Evolutionary conservation across 2,888 invertebrate genomes (phyloP), one percentile per base, ranked within the genome.

Genomic region (Nephrocerus scutellatus): DNA sequence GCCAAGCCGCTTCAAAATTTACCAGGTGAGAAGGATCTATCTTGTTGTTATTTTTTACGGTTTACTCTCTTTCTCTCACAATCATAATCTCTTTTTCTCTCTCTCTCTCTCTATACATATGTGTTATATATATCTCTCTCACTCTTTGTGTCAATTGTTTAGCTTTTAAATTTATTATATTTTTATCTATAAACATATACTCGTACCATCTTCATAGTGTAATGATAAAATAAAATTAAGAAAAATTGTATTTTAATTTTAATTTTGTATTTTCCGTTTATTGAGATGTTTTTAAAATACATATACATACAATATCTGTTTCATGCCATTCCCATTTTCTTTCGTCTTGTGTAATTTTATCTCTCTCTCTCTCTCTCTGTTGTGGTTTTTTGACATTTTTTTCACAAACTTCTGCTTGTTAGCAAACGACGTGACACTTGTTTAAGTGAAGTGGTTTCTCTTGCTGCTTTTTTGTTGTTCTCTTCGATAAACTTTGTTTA

Each of bases 1-100:
- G 87, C 84, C 88, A 87, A 88, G 84, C 86, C 66, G 60, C 69
- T 66, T 63, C 66, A 84, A 88, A 89, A 84, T 88, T 87, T 88
- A 86, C 87, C 88, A 88, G 88, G 89, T 89, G 79, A 78, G 76
- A 73, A 73, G 57, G 56, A 47, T 40, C 41, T 46, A 44, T 41
- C 43, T 45, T 44, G 41, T 37, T 36, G 29, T 31, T 44, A 34
- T 36, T 30, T 42, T 42, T 39, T 41, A 41, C 39, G 39, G 44
- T 44, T 44, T 29, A 9, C 29, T 21, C 20, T 13, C 31, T 16
- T 16, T 7, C 12, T 3, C n/a, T 10, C n/a, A 18, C 12, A 33
- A 22, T 19, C 14, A 8, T 36, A 10, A 12, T 39, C 30, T 30
- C 22, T 16, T 25, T 14, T 16, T 18, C 18, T 21, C 7, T 19